Evolutionary conservation across 2,113 vertebrate species (phyloP), one percentile per base, ranked within the genome.

Genomic region (Pangasianodon hypophthalmus): DNA sequence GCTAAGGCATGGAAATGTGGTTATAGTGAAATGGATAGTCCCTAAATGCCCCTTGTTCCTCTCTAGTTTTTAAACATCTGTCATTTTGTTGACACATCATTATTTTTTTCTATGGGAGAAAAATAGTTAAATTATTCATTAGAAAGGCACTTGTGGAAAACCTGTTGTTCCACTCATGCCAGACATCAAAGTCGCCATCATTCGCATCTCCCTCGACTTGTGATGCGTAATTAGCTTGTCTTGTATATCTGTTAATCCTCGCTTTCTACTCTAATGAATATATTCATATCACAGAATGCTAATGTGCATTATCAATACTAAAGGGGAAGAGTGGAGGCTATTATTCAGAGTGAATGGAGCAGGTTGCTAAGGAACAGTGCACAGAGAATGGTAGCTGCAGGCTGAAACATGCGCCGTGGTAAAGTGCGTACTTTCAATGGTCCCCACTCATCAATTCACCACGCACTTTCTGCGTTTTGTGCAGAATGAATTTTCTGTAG

Each of bases 351-450:
- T 88, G 92, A 95, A 95, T 92, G 93, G 91, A 86, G 94, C 90
- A 88, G 77, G 96, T 96, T 96, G 95, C 94, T 95, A 95, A 94
- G 94, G 92, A 95, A 95, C 94, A 92, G 93, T 92, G 95, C 85
- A 88, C 87, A 87, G 91, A 87, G 91, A 48, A 80, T 29, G 91
- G 83, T 82, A 26, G 91, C 89, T 85, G 83, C 91, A 92, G 88
- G 89, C 75, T 82, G 69, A 87, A 91, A 90, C 84, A 80, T 84
- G 87, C 88, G 88, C 92, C 90, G 80, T 77, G 89, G 86, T 91
- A 86, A 93, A 54, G 87, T 90, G 89, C 94, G 92, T 69, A 89
- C 88, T 77, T 89, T 90, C 64, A 83, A 84, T 67, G n/a, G 86
- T 41, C 48, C 80, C 56, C 67, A 62, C 54, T 75, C 86, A 85